Evolutionary conservation across 2,797 vertebrate genomes (phyloP).

Genomic region (Decapterus maruadsi): DNA sequence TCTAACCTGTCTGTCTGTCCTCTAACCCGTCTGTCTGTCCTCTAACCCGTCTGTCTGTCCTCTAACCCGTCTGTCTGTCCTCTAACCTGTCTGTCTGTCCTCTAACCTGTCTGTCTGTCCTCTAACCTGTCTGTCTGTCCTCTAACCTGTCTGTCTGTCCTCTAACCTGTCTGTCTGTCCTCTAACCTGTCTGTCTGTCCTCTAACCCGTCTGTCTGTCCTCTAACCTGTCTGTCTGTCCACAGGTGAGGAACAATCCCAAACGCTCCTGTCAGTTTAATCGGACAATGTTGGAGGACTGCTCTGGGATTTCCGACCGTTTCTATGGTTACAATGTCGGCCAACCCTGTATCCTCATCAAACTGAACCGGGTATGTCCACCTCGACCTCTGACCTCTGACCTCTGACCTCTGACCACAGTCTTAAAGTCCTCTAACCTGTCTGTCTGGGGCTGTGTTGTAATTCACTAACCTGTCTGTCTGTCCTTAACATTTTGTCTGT

Average conservation of each 20-base stretch:
- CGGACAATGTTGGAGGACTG: conserved; percentile 86
- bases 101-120: too few species aligned
- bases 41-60: not conserved
- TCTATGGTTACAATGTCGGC: conserved; percentile 87
- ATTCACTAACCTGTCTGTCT: conserved; percentile 12
- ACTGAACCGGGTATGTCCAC: conserved; percentile 80
- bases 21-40: not conserved
- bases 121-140: too few species aligned
- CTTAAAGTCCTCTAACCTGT: not conserved
- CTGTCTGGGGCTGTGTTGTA: too few species aligned
- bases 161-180: too few species aligned
- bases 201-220: not conserved
- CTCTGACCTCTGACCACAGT: too few species aligned
- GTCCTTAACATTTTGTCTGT: conserved; percentile 13
- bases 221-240: conserved; percentile 1
- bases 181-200: not conserved
- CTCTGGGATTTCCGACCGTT: conserved; percentile 84
- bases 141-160: not conserved
- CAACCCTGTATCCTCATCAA: conserved; percentile 90
- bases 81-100: too few species aligned
- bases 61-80: not conserved
- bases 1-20: not conserved
- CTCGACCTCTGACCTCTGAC: conserved; percentile 21
- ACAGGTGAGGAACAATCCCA: conserved; percentile 89
- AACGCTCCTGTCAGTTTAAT: conserved; percentile 92